Base-by-base conservation (phyloP, 2,113 vertebrate species). In the Clarias batrachus region DNA sequence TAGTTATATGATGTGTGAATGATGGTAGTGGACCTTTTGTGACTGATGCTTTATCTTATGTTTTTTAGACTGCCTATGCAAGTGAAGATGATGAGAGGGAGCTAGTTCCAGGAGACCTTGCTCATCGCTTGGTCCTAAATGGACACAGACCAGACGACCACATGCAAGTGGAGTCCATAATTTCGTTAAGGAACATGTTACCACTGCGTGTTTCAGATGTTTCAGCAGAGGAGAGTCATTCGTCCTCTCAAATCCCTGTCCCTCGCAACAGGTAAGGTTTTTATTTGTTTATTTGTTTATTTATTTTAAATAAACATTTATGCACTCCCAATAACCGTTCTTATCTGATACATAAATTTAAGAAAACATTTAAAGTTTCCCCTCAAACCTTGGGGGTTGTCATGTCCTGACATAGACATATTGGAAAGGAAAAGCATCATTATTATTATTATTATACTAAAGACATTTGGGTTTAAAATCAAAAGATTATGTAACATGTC, bases 201-300 rank as follows among this genome's bases (percentile, higher is more conserved):
- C 87, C 91, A 84, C 88, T 84, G 25, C 92, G 88, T 33, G 92
- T 91, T 65, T 60, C 91, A 91, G 87, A 91, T 87, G 7, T 82
- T 81, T 81, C 71, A 89, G 87, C 84, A 30, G 86, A 95, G 68
- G 85, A 94, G 65, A 87, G 89, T 27, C 86, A 91, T 73, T 65
- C 90, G 7, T 95, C 95, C 25, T 93, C 93, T 79, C 93, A 95
- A 91, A 96, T 96, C 90, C 95, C 95, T 9, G 95, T 95, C 80
- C 95, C 95, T 78, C 93, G 93, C 88, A 92, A 94, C 94, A 95
- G 95, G 95, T 96, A 93, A 14, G 85, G 33, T n/a, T 19, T 76
- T 30, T 6, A 41, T 41, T 41, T 41, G 4, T 41, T 41, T 41
- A 41, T 41, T 41, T 4, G 4, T 41, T 41, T 6, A 41, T 48